phyloP scores from a whole-genome alignment of 1,140 invertebrate species.

The Cataglyphis hispanica region DNA sequence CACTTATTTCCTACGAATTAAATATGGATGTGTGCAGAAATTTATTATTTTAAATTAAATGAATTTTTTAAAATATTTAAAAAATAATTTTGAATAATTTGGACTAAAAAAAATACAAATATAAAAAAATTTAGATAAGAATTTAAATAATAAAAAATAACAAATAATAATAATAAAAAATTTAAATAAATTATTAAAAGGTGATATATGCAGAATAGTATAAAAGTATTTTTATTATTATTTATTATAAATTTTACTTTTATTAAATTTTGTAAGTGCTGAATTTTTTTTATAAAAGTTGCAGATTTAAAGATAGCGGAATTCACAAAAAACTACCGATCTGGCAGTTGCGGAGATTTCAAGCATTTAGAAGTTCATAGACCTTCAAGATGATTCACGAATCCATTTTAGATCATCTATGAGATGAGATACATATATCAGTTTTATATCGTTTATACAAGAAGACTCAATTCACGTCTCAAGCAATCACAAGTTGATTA shows the following conservation, averaged over 20 bases:
- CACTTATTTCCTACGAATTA: not conserved
- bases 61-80: not conserved
- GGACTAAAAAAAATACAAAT: too few relatives aligned
- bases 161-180: not conserved
- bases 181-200: not conserved
- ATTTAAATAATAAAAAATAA: too few relatives aligned
- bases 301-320: too few relatives aligned
- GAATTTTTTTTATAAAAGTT: not conserved
- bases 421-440: slow-evolving; percentile 33
- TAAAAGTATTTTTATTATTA: not conserved
- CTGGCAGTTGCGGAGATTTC: not conserved
- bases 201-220: not conserved
- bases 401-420: slow-evolving; percentile 41
- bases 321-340: not conserved
- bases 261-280: not conserved
- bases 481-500: slow-evolving; percentile 6
- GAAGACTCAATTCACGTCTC: slow-evolving; percentile 2
- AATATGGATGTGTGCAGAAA: not conserved
- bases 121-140: too few relatives aligned
- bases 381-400: slow-evolving; percentile 42
- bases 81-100: not conserved
- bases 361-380: slow-evolving; percentile 22
- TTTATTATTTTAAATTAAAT: slow-evolving; percentile 1
- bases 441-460: slow-evolving; percentile 26
- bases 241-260: not conserved